phyloP scores from a whole-genome alignment of 1,140 invertebrate genomes.

The Metaphire vulgaris region DNA sequence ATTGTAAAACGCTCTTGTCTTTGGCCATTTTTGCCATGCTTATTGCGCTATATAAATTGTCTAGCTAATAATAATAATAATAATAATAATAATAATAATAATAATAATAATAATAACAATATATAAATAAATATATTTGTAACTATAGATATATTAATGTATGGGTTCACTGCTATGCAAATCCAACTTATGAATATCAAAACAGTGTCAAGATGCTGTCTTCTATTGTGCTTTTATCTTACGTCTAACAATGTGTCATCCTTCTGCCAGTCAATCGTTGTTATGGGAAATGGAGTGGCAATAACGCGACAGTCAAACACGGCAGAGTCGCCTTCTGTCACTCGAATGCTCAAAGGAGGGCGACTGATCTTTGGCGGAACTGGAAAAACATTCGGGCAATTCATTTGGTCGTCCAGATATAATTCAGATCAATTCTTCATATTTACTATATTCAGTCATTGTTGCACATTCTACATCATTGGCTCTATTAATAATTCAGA shows the following conservation, averaged over 20 bases:
- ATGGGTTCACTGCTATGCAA: no score
- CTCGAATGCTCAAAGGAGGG: slow-evolving; percentile 56
- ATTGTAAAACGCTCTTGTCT: no score
- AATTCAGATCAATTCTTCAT: slow-evolving; percentile 3
- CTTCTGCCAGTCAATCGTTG: slow-evolving; percentile 65
- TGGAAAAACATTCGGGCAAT: slow-evolving; percentile 34
- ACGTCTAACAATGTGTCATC: slow-evolving; percentile 59
- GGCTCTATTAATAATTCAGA: no score
- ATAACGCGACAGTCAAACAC: slow-evolving; percentile 62
- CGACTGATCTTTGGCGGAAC: slow-evolving; percentile 56
- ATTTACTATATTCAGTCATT: slow-evolving; percentile 1
- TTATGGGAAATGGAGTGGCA: slow-evolving; percentile 60
- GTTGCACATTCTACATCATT: background rate
- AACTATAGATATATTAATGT: no score
- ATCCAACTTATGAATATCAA: no score
- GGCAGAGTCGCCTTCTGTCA: slow-evolving; percentile 64
- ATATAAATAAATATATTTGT: no score
- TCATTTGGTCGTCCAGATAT: background rate
- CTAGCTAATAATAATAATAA: no score
- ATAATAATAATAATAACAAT: no score
- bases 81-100: no score
- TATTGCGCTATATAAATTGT: no score
- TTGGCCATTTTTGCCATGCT: no score
- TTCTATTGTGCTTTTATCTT: no score
- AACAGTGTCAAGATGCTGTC: slow-evolving; percentile 13